phyloP scores from a whole-genome alignment of 2,888 invertebrate species.

The Deroplatys truncata region DNA sequence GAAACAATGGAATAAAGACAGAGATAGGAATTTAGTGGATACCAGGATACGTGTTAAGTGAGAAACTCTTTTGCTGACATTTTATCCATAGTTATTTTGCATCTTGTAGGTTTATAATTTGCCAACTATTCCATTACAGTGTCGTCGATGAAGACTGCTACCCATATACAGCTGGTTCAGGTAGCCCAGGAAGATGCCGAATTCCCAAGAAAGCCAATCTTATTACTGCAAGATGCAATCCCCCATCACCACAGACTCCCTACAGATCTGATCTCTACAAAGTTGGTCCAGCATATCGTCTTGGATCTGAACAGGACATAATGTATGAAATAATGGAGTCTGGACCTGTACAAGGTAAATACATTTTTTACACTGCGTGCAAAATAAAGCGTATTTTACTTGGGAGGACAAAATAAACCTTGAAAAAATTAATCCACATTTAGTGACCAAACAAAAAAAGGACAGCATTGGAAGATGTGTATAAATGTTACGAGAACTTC shows the following conservation, averaged over 20 bases:
- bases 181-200: slow-evolving; percentile 58
- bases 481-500: too few relatives aligned
- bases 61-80: too few relatives aligned
- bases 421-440: too few relatives aligned
- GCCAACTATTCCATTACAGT: slow-evolving; percentile 47
- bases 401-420: too few relatives aligned
- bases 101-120: not conserved
- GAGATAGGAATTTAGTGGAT: too few relatives aligned
- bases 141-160: slow-evolving; percentile 82
- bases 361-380: not conserved
- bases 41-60: too few relatives aligned
- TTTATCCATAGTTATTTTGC: too few relatives aligned
- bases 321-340: slow-evolving; percentile 87
- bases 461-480: too few relatives aligned
- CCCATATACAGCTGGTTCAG: slow-evolving; percentile 64
- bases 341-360: slow-evolving; percentile 85
- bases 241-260: slow-evolving; percentile 17
- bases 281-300: slow-evolving; percentile 70
- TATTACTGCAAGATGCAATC: slow-evolving; percentile 32
- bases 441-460: too few relatives aligned
- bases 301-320: slow-evolving; percentile 75
- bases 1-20: too few relatives aligned
- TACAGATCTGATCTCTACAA: slow-evolving; percentile 24
- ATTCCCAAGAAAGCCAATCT: slow-evolving; percentile 48
- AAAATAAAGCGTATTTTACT: not conserved